These are phyloP conservation scores for Hylaeus anthracinus DNA, from an alignment of 1,140 invertebrate genomes.

Conservation along the genomic window DNA sequence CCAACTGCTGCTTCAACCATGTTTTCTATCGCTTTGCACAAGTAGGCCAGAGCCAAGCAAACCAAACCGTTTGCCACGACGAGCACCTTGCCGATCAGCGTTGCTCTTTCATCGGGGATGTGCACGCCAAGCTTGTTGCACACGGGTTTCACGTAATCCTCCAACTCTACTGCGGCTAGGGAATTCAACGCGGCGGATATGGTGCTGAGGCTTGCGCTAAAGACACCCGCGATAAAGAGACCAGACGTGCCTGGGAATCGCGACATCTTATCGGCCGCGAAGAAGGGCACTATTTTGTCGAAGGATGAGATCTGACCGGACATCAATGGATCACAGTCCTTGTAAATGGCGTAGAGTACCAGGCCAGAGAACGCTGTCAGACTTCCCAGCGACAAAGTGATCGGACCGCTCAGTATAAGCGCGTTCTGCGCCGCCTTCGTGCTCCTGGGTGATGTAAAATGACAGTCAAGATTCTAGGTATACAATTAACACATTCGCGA, in stretches of 20 bases:
- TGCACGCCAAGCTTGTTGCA: conserved; percentile 55
- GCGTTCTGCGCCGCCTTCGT: conserved; percentile 84
- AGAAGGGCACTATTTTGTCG: conserved; percentile 79
- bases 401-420: conserved; percentile 85
- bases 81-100: conserved; percentile 81
- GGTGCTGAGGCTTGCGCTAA: conserved; percentile 90
- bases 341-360: conserved; percentile 88
- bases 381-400: conserved; percentile 83
- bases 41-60: conserved; percentile 86
- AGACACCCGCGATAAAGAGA: conserved; percentile 83
- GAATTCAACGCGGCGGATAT: conserved; percentile 93
- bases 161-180: conserved; percentile 90
- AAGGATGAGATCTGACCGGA: conserved; percentile 80
- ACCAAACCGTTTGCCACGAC: conserved; percentile 87
- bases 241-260: conserved; percentile 85
- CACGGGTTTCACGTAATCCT: conserved; percentile 87
- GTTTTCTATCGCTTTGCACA: conserved; percentile 87
- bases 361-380: conserved; percentile 88
- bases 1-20: conserved; percentile 88
- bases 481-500: too few relatives aligned
- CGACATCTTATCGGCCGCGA: conserved; percentile 88
- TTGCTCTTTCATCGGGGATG: conserved; percentile 77
- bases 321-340: conserved; percentile 87
- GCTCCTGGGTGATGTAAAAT: conserved; percentile 10
- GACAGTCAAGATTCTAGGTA: neutral